Evolutionary conservation across 2,113 vertebrate genomes (phyloP).

Genomic region (Sebastes fasciatus): DNA sequence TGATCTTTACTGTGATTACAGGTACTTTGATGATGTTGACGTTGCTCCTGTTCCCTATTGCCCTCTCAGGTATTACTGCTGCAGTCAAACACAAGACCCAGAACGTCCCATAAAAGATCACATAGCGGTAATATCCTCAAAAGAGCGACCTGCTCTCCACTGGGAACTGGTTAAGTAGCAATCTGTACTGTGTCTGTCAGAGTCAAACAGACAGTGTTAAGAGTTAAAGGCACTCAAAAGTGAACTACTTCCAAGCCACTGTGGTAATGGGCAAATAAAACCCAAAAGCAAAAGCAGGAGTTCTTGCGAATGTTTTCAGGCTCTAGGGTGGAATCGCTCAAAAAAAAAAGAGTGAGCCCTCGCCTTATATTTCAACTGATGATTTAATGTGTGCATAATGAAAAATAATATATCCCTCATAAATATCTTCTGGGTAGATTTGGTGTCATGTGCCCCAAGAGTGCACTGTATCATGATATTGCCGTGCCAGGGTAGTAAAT

Average conservation of each 20-base stretch:
- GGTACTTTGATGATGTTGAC: slow-evolving; percentile 16
- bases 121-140: slow-evolving; percentile 3
- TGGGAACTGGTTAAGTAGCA: slow-evolving; percentile 27
- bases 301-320: slow-evolving; percentile 54
- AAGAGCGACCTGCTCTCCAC: slow-evolving; percentile 11
- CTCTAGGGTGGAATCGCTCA: slow-evolving; percentile 48
- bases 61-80: slow-evolving; percentile 12
- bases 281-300: slow-evolving; percentile 45
- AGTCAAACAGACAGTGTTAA: slow-evolving; percentile 32
- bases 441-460: slow-evolving; percentile 58
- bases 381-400: slow-evolving; percentile 77
- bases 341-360: not conserved
- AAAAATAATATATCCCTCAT: slow-evolving; percentile 75
- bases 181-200: slow-evolving; percentile 30
- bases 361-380: slow-evolving; percentile 59
- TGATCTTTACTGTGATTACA: slow-evolving; percentile 26
- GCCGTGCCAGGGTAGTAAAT: slow-evolving; percentile 61
- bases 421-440: slow-evolving; percentile 69
- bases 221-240: slow-evolving; percentile 46
- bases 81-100: slow-evolving; percentile 23
- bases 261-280: slow-evolving; percentile 62
- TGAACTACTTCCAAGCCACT: slow-evolving; percentile 56
- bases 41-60: not conserved
- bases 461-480: slow-evolving; percentile 57
- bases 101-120: slow-evolving; percentile 35